A percentile compares a stretch with the other conserved stretches of the same genome.
phyloP scores from a whole-genome alignment of 2,797 vertebrate genomes.

The Channa striata region DNA sequence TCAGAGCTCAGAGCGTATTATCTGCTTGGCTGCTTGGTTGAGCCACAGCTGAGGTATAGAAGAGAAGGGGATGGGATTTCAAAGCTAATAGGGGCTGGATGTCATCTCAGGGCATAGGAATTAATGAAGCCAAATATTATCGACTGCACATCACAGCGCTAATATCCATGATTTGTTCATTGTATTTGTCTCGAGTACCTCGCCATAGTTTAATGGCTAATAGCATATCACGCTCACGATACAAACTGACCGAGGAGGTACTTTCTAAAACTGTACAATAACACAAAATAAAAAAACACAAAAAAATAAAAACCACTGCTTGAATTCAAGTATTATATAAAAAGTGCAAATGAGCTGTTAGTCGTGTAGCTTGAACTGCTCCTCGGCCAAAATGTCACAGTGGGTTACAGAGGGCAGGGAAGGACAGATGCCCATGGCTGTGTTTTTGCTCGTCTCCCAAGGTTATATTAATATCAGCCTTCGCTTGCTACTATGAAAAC shows the following conservation, averaged over 20 bases:
- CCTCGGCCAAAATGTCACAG: conserved; percentile 78
- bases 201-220: conserved; percentile 53
- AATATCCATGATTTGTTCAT: conserved; percentile 81
- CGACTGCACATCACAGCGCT: conserved; percentile 73
- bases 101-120: conserved; percentile 82
- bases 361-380: conserved; percentile 66
- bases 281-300: background rate
- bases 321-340: conserved; percentile 51
- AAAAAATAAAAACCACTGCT: conserved; percentile 15
- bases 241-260: conserved; percentile 39
- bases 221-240: conserved; percentile 61
- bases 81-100: conserved; percentile 80
- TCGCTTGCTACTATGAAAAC: conserved; percentile 59
- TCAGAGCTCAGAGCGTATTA: conserved; percentile 98
- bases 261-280: conserved; percentile 38
- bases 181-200: conserved; percentile 73
- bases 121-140: conserved; percentile 86
- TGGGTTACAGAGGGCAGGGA: conserved; percentile 76
- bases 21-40: conserved; percentile 94
- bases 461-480: conserved; percentile 81
- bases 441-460: conserved; percentile 75
- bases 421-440: conserved; percentile 70
- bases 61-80: conserved; percentile 79
- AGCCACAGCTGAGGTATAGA: conserved; percentile 90
- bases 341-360: conserved; percentile 69